Percentiles rank a stretch among this genome's conserved stretches.
phyloP scores from a whole-genome alignment of 2,797 vertebrate species.

The Rhinophrynus dorsalis region DNA sequence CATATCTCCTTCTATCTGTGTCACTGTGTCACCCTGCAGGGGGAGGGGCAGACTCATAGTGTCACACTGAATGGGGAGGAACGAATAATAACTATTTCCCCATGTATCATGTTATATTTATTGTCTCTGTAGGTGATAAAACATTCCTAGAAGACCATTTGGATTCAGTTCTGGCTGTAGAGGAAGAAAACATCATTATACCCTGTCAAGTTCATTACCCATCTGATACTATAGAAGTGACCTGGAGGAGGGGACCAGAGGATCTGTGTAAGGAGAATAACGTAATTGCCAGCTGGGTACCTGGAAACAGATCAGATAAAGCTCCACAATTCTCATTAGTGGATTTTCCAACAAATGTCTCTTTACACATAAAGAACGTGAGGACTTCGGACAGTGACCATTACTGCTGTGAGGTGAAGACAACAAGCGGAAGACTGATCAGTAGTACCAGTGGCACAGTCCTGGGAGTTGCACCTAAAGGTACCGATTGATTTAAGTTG shows the following conservation, averaged over 20 bases:
- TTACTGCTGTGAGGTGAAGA: not conserved
- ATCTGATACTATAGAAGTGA: not conserved
- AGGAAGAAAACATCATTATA: not conserved
- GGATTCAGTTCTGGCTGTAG: not conserved
- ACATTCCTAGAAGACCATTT: not conserved
- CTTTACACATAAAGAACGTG: not conserved
- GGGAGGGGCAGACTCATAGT: too few relatives aligned
- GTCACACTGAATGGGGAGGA: not conserved
- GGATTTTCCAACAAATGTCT: not conserved
- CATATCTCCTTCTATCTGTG: too few relatives aligned
- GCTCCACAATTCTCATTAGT: not conserved
- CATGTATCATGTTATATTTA: not conserved
- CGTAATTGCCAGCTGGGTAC: not conserved
- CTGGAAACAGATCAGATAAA: not conserved
- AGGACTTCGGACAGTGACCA: not conserved
- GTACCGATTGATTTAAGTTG: not conserved
- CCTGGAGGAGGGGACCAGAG: not conserved
- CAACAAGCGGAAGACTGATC: not conserved
- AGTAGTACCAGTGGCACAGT: not conserved
- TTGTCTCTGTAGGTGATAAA: not conserved
- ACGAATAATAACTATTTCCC: not conserved
- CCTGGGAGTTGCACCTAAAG: not conserved
- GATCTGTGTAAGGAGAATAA: not conserved
- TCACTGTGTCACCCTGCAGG: too few relatives aligned
- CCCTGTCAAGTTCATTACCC: not conserved